A percentile compares a stretch with the other conserved stretches of the same genome.
These are phyloP conservation scores for Sphaerophoria taeniata DNA, from an alignment of 2,888 invertebrate species.

Conservation along the genomic window DNA sequence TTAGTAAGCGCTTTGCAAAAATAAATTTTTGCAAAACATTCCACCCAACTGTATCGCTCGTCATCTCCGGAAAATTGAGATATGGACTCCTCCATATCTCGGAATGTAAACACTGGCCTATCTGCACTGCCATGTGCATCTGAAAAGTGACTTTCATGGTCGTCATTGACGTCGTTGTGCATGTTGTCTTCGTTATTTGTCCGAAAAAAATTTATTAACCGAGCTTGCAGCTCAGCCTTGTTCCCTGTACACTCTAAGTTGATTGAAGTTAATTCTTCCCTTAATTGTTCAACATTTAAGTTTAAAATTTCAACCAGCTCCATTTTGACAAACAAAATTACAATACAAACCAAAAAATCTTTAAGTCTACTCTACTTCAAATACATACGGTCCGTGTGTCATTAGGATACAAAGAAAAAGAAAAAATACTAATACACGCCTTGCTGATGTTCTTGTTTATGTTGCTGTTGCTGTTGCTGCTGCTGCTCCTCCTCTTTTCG, in stretches of 20 bases:
- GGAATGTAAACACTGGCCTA: conserved; percentile 3
- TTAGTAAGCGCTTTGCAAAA: conserved; percentile 27
- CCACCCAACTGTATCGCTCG: conserved; percentile 18
- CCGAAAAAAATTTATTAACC: not conserved
- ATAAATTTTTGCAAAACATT: conserved; percentile 11
- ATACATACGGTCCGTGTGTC: too few relatives aligned
- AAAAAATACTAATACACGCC: too few relatives aligned
- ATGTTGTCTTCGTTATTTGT: not conserved
- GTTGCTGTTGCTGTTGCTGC: too few relatives aligned
- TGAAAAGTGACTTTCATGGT: not conserved
- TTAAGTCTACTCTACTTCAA: conserved; percentile 3
- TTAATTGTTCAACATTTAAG: conserved; percentile 5
- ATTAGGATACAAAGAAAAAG: too few relatives aligned
- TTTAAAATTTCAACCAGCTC: not conserved
- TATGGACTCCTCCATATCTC: conserved; percentile 7
- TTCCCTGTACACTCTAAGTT: conserved; percentile 9
- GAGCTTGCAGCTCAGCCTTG: conserved; percentile 18
- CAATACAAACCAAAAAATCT: not conserved
- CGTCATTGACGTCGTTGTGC: not conserved
- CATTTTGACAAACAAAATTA: conserved; percentile 12
- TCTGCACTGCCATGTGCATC: not conserved
- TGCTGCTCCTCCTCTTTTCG: too few relatives aligned
- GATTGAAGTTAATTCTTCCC: not conserved
- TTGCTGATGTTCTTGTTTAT: too few relatives aligned
- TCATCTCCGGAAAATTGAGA: conserved; percentile 13